A percentile compares a stretch with the other conserved stretches of the same genome.
These are phyloP conservation scores for Dasypogon diadema DNA, from an alignment of 2,888 invertebrate species.

Conservation along the genomic window DNA sequence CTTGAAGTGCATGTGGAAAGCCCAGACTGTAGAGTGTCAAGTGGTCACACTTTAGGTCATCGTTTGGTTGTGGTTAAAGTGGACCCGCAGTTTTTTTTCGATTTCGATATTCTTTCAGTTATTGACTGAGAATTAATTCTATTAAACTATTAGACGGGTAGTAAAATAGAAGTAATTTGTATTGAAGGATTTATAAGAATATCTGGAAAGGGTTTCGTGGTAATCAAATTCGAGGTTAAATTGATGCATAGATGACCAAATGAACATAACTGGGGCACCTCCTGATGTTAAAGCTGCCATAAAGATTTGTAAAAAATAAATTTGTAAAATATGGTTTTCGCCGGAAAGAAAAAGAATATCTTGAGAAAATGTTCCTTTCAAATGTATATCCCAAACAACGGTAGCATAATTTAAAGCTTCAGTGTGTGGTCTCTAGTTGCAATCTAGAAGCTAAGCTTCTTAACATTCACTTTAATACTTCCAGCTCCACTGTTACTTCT, in stretches of 20 bases:
- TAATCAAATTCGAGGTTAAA: background rate
- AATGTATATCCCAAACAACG: too few relatives aligned
- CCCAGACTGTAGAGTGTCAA: conserved; percentile 5
- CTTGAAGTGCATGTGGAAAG: background rate
- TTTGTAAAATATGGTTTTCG: too few relatives aligned
- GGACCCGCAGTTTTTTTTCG: conserved; percentile 41
- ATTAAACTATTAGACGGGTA: background rate
- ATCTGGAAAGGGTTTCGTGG: background rate
- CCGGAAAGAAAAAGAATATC: background rate
- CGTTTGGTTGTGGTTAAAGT: conserved; percentile 11
- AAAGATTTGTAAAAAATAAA: too few relatives aligned
- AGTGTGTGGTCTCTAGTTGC: too few relatives aligned
- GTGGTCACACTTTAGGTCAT: conserved; percentile 39
- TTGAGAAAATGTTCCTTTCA: background rate
- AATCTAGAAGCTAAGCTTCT: too few relatives aligned
- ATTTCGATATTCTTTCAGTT: conserved; percentile 1
- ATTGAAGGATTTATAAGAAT: background rate
- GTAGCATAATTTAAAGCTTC: too few relatives aligned
- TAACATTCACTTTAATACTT: too few relatives aligned
- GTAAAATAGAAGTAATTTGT: too few relatives aligned
- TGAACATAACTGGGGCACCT: too few relatives aligned
- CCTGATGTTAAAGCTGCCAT: too few relatives aligned
- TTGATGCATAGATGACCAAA: too few relatives aligned
- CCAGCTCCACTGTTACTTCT: too few relatives aligned
- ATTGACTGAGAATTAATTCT: conserved; percentile 27